These are phyloP conservation scores for Phymanthus crucifer DNA, from an alignment of 92 coral and sea anemone species.

Conservation along the genomic window DNA sequence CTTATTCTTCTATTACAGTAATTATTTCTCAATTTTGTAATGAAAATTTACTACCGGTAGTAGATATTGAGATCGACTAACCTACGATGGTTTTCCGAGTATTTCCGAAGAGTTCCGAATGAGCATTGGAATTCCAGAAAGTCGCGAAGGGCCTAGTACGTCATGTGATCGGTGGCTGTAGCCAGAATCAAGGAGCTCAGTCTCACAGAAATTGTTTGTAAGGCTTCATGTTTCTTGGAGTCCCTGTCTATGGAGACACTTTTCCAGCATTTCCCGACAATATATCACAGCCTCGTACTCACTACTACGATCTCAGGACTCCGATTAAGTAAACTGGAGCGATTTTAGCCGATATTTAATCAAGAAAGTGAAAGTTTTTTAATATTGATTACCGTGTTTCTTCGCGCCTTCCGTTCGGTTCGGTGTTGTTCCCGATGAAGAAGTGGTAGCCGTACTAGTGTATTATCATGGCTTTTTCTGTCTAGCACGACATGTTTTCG, in stretches of 20 bases:
- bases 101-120: constrained; percentile 17
- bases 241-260: constrained; percentile 35
- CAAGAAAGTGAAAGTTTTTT: constrained; percentile 29
- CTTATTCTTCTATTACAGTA: not conserved
- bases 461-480: constrained; percentile 29
- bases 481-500: constrained; percentile 48
- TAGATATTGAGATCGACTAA: not conserved
- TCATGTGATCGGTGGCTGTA: constrained; percentile 38
- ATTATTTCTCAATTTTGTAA: not conserved
- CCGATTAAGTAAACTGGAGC: constrained; percentile 10
- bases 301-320: not conserved
- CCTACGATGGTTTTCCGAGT: constrained; percentile 13
- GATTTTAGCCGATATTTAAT: constrained; percentile 7
- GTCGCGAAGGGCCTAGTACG: constrained; percentile 44
- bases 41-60: not conserved
- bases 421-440: constrained; percentile 54
- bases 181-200: constrained; percentile 38
- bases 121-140: constrained; percentile 33
- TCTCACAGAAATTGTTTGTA: constrained; percentile 41
- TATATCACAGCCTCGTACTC: not conserved
- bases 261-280: constrained; percentile 16
- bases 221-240: constrained; percentile 32
- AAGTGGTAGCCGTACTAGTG: constrained; percentile 56
- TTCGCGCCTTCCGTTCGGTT: constrained; percentile 68
- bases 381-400: constrained; percentile 57